phyloP scores from a whole-genome alignment of 2,888 invertebrate species.

The Dromius quadrimaculatus region DNA sequence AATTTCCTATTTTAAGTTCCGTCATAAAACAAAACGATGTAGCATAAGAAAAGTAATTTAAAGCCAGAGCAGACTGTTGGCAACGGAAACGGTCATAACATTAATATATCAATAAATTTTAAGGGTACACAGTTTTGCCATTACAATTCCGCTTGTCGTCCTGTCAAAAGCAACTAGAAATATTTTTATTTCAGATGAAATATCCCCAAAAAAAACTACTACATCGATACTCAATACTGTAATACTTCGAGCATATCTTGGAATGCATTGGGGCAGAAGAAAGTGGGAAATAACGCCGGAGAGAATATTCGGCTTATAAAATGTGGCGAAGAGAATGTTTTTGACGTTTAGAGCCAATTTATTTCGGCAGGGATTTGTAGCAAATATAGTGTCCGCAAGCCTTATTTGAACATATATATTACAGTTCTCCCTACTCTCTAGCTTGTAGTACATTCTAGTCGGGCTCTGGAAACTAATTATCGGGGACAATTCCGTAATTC shows the following conservation, averaged over 20 bases:
- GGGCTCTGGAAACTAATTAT: slow-evolving; percentile 29
- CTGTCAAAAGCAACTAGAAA: slow-evolving; percentile 21
- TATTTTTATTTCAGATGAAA: slow-evolving; percentile 16
- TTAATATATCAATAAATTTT: slow-evolving; percentile 38
- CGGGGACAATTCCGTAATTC: slow-evolving; percentile 43
- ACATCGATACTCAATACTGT: slow-evolving; percentile 15
- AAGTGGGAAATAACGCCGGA: neutral
- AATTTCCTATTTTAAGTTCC: neutral
- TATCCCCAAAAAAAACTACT: neutral
- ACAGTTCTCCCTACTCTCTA: slow-evolving; percentile 9
- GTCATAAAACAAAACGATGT: slow-evolving; percentile 15
- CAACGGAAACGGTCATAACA: slow-evolving; percentile 21
- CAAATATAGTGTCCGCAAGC: slow-evolving; percentile 35
- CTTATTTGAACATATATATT: slow-evolving; percentile 49
- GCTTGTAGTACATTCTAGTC: slow-evolving; percentile 14
- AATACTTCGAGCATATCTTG: neutral
- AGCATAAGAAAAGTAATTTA: slow-evolving; percentile 9
- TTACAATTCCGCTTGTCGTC: slow-evolving; percentile 16
- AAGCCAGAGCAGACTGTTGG: slow-evolving; percentile 12
- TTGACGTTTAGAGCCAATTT: slow-evolving; percentile 53
- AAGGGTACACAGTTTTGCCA: slow-evolving; percentile 30
- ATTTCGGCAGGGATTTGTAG: slow-evolving; percentile 47
- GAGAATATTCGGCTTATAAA: slow-evolving; percentile 48
- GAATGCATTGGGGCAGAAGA: neutral
- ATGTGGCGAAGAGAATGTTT: slow-evolving; percentile 51